Evolutionary conservation across 2,797 vertebrate species (phyloP).

Genomic region (Channa striata): DNA sequence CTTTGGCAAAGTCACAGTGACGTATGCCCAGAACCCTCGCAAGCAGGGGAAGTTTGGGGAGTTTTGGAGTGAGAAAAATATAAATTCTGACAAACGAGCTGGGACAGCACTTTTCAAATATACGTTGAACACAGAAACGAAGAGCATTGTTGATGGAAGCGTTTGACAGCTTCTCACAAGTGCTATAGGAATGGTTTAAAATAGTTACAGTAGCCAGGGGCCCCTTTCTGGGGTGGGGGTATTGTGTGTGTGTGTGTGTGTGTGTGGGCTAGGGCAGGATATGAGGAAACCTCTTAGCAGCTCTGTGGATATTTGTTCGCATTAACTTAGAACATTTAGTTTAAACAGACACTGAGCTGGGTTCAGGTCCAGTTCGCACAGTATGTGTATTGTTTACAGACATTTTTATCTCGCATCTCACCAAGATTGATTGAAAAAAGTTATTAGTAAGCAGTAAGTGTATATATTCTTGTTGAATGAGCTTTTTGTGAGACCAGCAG

Average conservation of each 20-base stretch:
- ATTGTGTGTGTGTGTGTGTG: constrained; percentile 43
- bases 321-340: constrained; percentile 80
- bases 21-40: constrained; percentile 37
- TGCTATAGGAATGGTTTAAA: constrained; percentile 56
- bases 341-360: constrained; percentile 77
- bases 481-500: constrained; percentile 49
- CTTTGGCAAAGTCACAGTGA: constrained; percentile 40
- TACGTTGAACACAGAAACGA: constrained; percentile 59
- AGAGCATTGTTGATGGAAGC: constrained; percentile 66
- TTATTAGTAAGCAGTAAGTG: constrained; percentile 20
- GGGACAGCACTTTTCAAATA: constrained; percentile 47
- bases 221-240: constrained; percentile 41
- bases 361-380: constrained; percentile 74
- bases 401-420: constrained; percentile 32
- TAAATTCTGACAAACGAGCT: constrained; percentile 53
- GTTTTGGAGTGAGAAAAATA: constrained; percentile 42
- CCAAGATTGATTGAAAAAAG: constrained; percentile 28
- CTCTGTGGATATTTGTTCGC: constrained; percentile 79
- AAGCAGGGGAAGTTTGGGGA: constrained; percentile 26
- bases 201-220: constrained; percentile 59
- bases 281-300: constrained; percentile 78
- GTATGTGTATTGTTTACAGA: constrained; percentile 35
- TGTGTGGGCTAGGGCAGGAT: constrained; percentile 78
- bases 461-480: constrained; percentile 24
- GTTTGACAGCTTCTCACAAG: constrained; percentile 49